These are phyloP conservation scores for Labroides dimidiatus DNA, from an alignment of 2,797 vertebrate species.

Conservation along the genomic window DNA sequence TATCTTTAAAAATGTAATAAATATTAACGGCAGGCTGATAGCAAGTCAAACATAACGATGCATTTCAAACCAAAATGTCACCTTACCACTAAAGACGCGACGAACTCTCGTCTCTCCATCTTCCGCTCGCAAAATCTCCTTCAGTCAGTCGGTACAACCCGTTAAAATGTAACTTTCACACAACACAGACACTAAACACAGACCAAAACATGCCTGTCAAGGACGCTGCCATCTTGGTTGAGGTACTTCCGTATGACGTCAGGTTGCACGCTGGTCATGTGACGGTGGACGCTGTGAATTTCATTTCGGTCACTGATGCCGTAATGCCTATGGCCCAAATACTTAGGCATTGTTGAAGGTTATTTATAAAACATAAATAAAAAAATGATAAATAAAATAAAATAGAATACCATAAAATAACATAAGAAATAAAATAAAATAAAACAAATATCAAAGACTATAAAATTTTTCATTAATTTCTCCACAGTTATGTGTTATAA, in stretches of 20 bases:
- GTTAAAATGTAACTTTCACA: neutral
- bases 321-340: too few species aligned
- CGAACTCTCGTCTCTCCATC: slow-evolving; percentile 82
- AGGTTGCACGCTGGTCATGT: slow-evolving; percentile 29
- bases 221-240: slow-evolving; percentile 83
- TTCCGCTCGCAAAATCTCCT: neutral
- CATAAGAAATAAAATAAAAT: too few species aligned
- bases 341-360: too few species aligned
- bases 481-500: too few species aligned
- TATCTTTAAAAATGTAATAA: neutral
- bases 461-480: too few species aligned
- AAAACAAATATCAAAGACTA: too few species aligned
- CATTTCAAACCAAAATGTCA: accelerated
- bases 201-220: slow-evolving; percentile 66
- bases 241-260: slow-evolving; percentile 58
- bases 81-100: slow-evolving; percentile 82
- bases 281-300: accelerated
- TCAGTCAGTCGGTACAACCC: neutral
- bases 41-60: neutral
- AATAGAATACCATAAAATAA: too few species aligned
- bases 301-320: too few species aligned
- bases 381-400: too few species aligned
- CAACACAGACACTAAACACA: slow-evolving; percentile 22
- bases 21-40: too few species aligned
- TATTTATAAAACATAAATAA: too few species aligned